A percentile compares a stretch with the other conserved stretches of the same genome.
These are phyloP conservation scores for Pomacea maculata DNA, from an alignment of 1,140 invertebrate species.

Conservation along the genomic window DNA sequence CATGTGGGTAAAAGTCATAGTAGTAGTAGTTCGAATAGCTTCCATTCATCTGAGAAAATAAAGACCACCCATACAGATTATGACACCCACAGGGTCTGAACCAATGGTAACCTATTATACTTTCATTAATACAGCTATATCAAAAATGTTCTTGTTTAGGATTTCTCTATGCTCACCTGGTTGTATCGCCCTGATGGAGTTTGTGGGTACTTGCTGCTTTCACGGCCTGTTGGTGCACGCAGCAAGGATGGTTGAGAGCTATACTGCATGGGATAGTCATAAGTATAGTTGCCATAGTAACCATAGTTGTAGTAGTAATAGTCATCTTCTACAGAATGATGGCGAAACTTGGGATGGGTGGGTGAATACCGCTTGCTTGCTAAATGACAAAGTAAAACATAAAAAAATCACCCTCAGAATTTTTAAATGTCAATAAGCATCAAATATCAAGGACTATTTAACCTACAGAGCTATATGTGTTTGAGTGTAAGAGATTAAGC, in stretches of 20 bases:
- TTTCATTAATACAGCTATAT: no score
- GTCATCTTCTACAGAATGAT: slow-evolving; percentile 59
- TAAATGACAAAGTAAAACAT: background rate
- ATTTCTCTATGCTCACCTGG: slow-evolving; percentile 32
- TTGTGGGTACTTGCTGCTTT: slow-evolving; percentile 39
- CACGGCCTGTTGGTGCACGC: slow-evolving; percentile 47
- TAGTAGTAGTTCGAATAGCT: slow-evolving; percentile 40
- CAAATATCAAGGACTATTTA: no score
- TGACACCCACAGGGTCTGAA: background rate
- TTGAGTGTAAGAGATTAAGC: no score
- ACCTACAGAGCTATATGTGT: no score
- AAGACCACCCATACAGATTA: background rate
- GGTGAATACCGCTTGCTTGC: slow-evolving; percentile 34
- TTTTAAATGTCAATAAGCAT: no score
- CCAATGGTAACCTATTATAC: background rate
- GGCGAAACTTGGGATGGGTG: slow-evolving; percentile 44
- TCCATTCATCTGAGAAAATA: slow-evolving; percentile 44
- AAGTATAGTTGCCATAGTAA: slow-evolving; percentile 40
- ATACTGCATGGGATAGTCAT: slow-evolving; percentile 54
- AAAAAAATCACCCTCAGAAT: no score
- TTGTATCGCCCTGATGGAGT: slow-evolving; percentile 44
- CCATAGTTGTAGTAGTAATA: slow-evolving; percentile 46
- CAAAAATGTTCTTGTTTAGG: no score
- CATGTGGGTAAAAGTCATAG: slow-evolving; percentile 54
- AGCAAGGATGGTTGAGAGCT: slow-evolving; percentile 57